Percentiles rank a stretch among this genome's conserved stretches.
These are phyloP conservation scores for Hypolimnas misippus DNA, from an alignment of 2,888 invertebrate species.

Conservation along the genomic window DNA sequence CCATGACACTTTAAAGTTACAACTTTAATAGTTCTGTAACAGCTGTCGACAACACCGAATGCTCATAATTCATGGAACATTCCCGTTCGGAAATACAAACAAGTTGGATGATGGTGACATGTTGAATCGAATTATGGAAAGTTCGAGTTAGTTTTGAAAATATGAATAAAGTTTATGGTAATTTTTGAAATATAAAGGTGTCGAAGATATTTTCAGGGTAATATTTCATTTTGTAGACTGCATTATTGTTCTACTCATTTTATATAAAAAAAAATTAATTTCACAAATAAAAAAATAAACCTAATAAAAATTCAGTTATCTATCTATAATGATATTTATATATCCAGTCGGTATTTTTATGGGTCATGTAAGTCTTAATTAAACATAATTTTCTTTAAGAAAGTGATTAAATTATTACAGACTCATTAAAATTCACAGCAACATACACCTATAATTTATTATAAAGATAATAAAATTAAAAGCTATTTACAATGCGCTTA, in stretches of 20 bases:
- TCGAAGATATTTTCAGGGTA: conserved; percentile 5
- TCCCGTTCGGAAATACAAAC: conserved; percentile 36
- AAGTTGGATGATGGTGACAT: conserved; percentile 36
- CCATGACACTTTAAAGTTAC: conserved; percentile 25
- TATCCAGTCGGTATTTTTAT: no score
- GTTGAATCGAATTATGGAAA: conserved; percentile 36
- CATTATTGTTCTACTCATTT: no score
- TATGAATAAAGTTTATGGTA: conserved; percentile 30
- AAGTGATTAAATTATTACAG: neutral
- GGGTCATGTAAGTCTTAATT: no score
- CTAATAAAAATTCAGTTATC: no score
- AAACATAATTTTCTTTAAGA: no score
- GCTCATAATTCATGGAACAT: conserved; percentile 40
- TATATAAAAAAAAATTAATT: neutral
- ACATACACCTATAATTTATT: conserved; percentile 19
- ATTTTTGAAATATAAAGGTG: conserved; percentile 14
- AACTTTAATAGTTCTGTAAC: conserved; percentile 34
- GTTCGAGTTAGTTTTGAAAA: conserved; percentile 29
- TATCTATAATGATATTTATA: no score
- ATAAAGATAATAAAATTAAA: conserved; percentile 26
- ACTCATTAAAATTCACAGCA: neutral
- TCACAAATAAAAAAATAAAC: neutral
- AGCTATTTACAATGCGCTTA: conserved; percentile 41
- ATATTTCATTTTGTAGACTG: conserved; percentile 5
- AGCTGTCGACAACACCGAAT: conserved; percentile 38